A percentile compares a stretch with the other conserved stretches of the same genome.
These are phyloP conservation scores for Euclidia mi DNA, from an alignment of 2,888 invertebrate species.

Conservation along the genomic window DNA sequence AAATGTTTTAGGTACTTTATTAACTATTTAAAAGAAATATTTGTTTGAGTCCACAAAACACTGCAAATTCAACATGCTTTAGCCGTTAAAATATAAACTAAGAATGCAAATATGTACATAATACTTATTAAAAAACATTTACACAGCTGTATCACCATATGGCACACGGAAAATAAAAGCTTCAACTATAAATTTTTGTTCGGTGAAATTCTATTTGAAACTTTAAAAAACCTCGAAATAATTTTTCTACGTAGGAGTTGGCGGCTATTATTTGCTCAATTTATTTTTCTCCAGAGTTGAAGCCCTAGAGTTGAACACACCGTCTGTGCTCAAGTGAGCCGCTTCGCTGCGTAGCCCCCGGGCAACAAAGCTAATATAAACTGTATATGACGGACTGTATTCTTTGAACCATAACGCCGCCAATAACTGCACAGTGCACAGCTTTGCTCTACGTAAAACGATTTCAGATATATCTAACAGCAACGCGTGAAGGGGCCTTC, in stretches of 20 bases:
- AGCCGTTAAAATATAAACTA: no score
- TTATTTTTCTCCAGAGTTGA: conserved; percentile 81
- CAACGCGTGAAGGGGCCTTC: no score
- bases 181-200: conserved; percentile 57
- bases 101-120: no score
- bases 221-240: conserved; percentile 72
- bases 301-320: conserved; percentile 81
- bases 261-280: conserved; percentile 81
- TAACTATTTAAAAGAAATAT: no score
- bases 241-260: conserved; percentile 72
- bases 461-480: conserved; percentile 27
- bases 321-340: conserved; percentile 77
- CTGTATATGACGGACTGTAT: conserved; percentile 71
- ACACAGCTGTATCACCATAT: not conserved
- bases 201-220: conserved; percentile 67
- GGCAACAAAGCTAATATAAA: conserved; percentile 77
- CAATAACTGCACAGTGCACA: conserved; percentile 59
- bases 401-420: conserved; percentile 67
- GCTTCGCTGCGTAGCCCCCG: conserved; percentile 71
- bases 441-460: conserved; percentile 41
- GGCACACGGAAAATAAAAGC: conserved; percentile 8
- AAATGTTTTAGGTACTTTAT: no score
- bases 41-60: no score
- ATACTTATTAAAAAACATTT: not conserved
- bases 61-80: no score